Evolutionary conservation across 2,888 invertebrate genomes (phyloP).

Genomic region (Oscheius sp.): DNA sequence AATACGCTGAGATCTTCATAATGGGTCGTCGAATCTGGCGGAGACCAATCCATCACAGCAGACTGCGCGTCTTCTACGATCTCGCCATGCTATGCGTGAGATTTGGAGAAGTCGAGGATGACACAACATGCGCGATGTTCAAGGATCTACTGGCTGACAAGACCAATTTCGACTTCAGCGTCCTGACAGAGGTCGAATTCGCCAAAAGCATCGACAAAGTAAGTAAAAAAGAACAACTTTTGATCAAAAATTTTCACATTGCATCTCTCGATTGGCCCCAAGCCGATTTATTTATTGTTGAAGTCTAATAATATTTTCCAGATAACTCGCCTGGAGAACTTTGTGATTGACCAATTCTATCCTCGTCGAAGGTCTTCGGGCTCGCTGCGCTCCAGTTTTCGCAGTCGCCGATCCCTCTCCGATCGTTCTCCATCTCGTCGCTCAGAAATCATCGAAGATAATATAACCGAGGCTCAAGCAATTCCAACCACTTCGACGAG

Average conservation of each 20-base stretch:
- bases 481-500: slow-evolving; percentile 8
- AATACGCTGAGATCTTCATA: slow-evolving; percentile 59
- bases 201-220: slow-evolving; percentile 58
- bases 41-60: slow-evolving; percentile 52
- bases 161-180: slow-evolving; percentile 56
- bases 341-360: slow-evolving; percentile 58
- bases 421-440: slow-evolving; percentile 49
- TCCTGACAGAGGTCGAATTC: slow-evolving; percentile 52
- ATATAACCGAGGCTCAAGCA: slow-evolving; percentile 4
- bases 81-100: slow-evolving; percentile 55
- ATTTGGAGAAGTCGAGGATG: slow-evolving; percentile 50
- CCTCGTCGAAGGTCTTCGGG: slow-evolving; percentile 51
- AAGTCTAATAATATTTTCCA: slow-evolving; percentile 22
- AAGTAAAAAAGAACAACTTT: background rate
- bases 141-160: slow-evolving; percentile 49
- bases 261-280: no score
- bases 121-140: slow-evolving; percentile 44
- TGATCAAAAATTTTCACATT: no score
- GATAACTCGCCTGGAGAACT: slow-evolving; percentile 55
- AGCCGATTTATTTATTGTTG: no score
- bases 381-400: slow-evolving; percentile 52
- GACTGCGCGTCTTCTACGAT: slow-evolving; percentile 58
- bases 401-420: slow-evolving; percentile 45
- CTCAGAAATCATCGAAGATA: slow-evolving; percentile 34
- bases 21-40: slow-evolving; percentile 60